These are phyloP conservation scores for Ctenicera cuprea DNA, from an alignment of 2,888 invertebrate species.

Conservation along the genomic window DNA sequence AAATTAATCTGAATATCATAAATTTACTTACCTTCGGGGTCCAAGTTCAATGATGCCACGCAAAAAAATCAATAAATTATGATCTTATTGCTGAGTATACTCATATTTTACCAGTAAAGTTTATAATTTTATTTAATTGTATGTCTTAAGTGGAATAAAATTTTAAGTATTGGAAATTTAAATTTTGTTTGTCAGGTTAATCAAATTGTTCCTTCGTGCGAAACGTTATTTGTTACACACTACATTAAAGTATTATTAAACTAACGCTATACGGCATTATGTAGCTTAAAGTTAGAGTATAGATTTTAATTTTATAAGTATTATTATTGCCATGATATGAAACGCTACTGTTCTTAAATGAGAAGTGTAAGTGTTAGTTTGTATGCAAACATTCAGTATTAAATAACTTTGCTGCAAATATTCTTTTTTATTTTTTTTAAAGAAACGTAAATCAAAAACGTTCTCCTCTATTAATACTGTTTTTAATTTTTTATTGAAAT, in stretches of 20 bases:
- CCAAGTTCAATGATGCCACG: no score
- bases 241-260: constrained; percentile 14
- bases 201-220: neutral
- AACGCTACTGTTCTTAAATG: constrained; percentile 8
- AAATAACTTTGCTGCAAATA: constrained; percentile 71
- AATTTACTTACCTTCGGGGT: no score
- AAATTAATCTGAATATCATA: no score
- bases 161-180: neutral
- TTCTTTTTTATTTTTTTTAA: constrained; percentile 6
- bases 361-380: constrained; percentile 35
- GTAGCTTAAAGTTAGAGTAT: constrained; percentile 24
- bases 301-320: constrained; percentile 31
- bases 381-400: constrained; percentile 41
- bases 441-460: no score
- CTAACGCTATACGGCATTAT: constrained; percentile 17
- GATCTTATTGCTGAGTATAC: no score
- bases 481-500: no score
- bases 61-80: no score
- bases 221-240: constrained; percentile 18
- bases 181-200: neutral
- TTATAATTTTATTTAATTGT: no score
- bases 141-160: constrained; percentile 5
- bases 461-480: no score
- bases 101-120: no score
- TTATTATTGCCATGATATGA: neutral